Evolutionary conservation across 1,140 invertebrate species (phyloP).

Genomic region (Scaptomyza hsui): DNA sequence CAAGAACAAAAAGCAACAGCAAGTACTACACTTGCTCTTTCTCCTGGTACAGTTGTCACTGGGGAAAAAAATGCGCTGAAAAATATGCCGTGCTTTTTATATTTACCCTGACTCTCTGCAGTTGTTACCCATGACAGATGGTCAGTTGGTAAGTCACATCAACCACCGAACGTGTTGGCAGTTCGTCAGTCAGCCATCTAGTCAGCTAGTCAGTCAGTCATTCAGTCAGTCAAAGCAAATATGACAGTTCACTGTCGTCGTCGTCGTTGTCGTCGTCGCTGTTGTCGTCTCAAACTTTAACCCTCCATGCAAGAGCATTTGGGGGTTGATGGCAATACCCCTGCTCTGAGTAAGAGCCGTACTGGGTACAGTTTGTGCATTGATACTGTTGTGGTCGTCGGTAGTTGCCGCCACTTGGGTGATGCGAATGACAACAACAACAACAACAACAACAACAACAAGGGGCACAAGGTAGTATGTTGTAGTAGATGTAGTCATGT

Average conservation of each 20-base stretch:
- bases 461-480: slow-evolving; percentile 26
- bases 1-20: slow-evolving; percentile 55
- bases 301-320: slow-evolving; percentile 58
- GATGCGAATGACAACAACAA: slow-evolving; percentile 51
- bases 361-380: slow-evolving; percentile 78
- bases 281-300: slow-evolving; percentile 65
- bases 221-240: slow-evolving; percentile 65
- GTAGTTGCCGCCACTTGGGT: slow-evolving; percentile 65
- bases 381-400: slow-evolving; percentile 80
- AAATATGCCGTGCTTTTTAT: slow-evolving; percentile 53
- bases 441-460: background rate
- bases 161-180: slow-evolving; percentile 65
- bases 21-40: slow-evolving; percentile 56
- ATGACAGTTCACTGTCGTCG: slow-evolving; percentile 70
- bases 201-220: slow-evolving; percentile 56
- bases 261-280: slow-evolving; percentile 28
- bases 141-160: slow-evolving; percentile 76
- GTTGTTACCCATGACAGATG: slow-evolving; percentile 69
- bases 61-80: slow-evolving; percentile 31
- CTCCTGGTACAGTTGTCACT: slow-evolving; percentile 65
- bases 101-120: slow-evolving; percentile 9
- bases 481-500: slow-evolving; percentile 13
- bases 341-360: slow-evolving; percentile 13
- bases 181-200: slow-evolving; percentile 52
- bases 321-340: slow-evolving; percentile 60